Conservation (phyloP, 2,113 vertebrate genomes). For the Phrynosoma platyrhinos region DNA sequence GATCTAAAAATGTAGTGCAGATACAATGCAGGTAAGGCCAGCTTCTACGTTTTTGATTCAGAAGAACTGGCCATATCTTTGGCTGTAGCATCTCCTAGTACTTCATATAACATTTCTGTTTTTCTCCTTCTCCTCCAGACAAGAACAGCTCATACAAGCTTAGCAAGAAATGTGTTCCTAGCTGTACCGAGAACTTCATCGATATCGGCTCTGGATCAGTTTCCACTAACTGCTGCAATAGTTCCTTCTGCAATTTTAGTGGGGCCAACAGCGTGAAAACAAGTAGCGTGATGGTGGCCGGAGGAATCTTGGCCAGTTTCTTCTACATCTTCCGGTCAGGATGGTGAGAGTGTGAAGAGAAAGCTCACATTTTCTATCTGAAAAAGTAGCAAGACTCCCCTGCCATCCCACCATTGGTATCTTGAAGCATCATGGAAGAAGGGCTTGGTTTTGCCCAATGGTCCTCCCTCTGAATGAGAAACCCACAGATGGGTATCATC, state of each 20-base stretch:
- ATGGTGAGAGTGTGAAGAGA: neutral
- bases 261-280: conserved; percentile 60
- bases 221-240: conserved; percentile 52
- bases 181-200: conserved; percentile 16
- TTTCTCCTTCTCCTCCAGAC: neutral
- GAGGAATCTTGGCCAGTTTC: conserved; percentile 50
- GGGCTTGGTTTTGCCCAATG: too few species aligned
- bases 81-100: too few species aligned
- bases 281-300: conserved; percentile 42
- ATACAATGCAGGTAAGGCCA: too few species aligned
- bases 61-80: neutral
- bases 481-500: too few species aligned
- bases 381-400: too few species aligned
- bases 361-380: neutral
- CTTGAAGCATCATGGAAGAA: neutral
- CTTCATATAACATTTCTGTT: too few species aligned
- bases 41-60: too few species aligned
- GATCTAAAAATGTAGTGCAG: too few species aligned
- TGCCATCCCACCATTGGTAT: too few species aligned
- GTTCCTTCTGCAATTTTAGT: conserved; percentile 55
- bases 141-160: neutral
- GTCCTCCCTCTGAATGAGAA: neutral
- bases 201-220: conserved; percentile 20
- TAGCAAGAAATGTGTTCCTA: conserved; percentile 49
- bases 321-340: conserved; percentile 39